phyloP scores from a whole-genome alignment of 1,140 invertebrate species.

The Macrotrachela quadricornifera region DNA sequence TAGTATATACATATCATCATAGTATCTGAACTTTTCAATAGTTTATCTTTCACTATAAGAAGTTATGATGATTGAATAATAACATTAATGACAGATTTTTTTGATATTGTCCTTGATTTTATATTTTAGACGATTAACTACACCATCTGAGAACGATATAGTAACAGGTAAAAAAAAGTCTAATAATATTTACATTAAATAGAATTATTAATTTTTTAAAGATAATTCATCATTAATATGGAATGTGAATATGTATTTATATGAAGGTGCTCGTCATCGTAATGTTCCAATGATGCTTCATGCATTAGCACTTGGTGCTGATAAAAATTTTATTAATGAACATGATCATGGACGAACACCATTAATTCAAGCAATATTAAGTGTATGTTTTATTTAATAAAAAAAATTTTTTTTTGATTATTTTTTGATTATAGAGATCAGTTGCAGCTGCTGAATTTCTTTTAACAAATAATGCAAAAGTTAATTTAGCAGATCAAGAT shows the following conservation, averaged over 20 bases:
- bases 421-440: constrained; percentile 43
- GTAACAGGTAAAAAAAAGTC: too few species aligned
- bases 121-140: too few species aligned
- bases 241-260: constrained; percentile 11
- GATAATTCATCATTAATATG: constrained; percentile 9
- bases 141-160: too few species aligned
- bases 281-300: constrained; percentile 70
- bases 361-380: constrained; percentile 59
- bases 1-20: too few species aligned
- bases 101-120: too few species aligned
- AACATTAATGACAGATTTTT: too few species aligned
- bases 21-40: background rate
- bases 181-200: too few species aligned
- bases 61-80: too few species aligned
- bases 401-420: too few species aligned
- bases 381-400: constrained; percentile 37
- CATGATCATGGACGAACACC: constrained; percentile 43
- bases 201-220: too few species aligned
- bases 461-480: constrained; percentile 66
- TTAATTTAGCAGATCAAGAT: constrained; percentile 56
- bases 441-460: constrained; percentile 80
- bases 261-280: constrained; percentile 49
- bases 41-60: too few species aligned
- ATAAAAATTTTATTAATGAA: constrained; percentile 49
- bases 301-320: constrained; percentile 57